Conservation (phyloP, 2,888 invertebrate genomes). For the Sinohyriopsis cumingii region DNA sequence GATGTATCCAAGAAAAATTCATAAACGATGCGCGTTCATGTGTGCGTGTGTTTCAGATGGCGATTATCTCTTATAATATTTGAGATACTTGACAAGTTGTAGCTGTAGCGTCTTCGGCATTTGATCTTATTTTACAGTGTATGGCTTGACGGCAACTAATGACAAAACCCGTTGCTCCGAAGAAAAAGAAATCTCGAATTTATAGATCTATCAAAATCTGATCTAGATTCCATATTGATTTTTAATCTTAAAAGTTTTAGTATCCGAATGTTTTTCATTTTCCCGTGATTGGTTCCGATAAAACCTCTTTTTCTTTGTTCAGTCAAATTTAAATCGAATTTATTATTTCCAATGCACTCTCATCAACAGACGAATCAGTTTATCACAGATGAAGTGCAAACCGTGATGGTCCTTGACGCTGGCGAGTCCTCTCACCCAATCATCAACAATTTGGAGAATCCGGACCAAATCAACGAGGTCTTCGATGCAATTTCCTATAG, state of each 20-base stretch:
- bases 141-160: too few relatives aligned
- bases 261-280: too few relatives aligned
- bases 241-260: not conserved
- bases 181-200: too few relatives aligned
- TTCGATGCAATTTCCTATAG: slow-evolving; percentile 93
- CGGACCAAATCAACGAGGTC: slow-evolving; percentile 91
- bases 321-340: not conserved
- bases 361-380: slow-evolving; percentile 82
- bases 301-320: not conserved
- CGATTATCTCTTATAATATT: too few relatives aligned
- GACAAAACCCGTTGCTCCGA: too few relatives aligned
- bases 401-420: slow-evolving; percentile 83
- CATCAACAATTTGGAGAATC: slow-evolving; percentile 84
- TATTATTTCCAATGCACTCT: not conserved
- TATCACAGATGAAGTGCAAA: slow-evolving; percentile 81
- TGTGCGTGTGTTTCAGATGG: too few relatives aligned
- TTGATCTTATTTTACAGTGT: slow-evolving; percentile 39
- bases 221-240: not conserved
- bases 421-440: slow-evolving; percentile 91
- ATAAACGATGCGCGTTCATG: too few relatives aligned
- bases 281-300: too few relatives aligned
- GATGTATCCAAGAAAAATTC: too few relatives aligned
- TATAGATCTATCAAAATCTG: too few relatives aligned
- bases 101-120: not conserved
- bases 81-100: too few relatives aligned